These are phyloP conservation scores for Trichonephila clavipes DNA, from an alignment of 1,140 invertebrate species.

Conservation along the genomic window DNA sequence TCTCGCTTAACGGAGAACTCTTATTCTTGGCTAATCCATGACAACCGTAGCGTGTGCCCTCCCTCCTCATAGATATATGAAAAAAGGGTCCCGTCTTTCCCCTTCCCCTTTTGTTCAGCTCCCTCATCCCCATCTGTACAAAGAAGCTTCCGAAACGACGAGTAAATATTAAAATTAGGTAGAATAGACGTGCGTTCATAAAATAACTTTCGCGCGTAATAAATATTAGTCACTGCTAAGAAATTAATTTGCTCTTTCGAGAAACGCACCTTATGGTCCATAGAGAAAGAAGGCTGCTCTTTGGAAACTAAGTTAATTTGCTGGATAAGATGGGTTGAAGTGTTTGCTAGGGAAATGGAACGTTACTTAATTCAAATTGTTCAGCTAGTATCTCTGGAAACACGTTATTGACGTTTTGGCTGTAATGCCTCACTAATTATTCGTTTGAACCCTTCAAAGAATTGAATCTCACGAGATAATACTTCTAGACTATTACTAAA, in stretches of 20 bases:
- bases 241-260: conserved; percentile 42
- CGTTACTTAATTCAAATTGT: not conserved
- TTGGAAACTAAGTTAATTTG: conserved; percentile 33
- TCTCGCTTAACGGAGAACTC: too few relatives aligned
- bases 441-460: not conserved
- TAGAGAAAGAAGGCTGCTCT: not conserved
- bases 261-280: not conserved
- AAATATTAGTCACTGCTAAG: conserved; percentile 4
- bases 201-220: not conserved
- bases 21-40: too few relatives aligned
- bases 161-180: conserved; percentile 24
- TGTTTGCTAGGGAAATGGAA: not conserved
- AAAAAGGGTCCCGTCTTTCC: too few relatives aligned
- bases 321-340: conserved; percentile 7
- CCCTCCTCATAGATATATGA: too few relatives aligned
- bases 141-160: not conserved
- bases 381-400: not conserved
- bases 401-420: not conserved
- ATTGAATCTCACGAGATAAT: not conserved
- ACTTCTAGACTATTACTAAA: not conserved
- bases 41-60: too few relatives aligned
- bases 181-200: not conserved
- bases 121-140: not conserved
- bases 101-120: too few relatives aligned
- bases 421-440: not conserved